Percentiles rank a stretch among this genome's conserved stretches.
Conservation (phyloP, 1,140 invertebrate genomes). For the Papilio xuthus region DNA sequence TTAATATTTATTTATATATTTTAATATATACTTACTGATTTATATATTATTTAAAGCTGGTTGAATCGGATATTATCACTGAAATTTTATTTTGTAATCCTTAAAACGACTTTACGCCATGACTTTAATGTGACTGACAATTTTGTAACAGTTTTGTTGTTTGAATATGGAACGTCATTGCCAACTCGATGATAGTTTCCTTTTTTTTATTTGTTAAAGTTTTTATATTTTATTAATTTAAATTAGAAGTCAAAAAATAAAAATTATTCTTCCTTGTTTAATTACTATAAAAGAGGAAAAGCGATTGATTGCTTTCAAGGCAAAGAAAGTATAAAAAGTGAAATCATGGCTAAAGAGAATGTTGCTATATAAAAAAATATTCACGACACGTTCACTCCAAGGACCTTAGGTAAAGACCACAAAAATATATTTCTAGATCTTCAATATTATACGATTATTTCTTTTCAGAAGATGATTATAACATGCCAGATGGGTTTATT, state of each 20-base stretch:
- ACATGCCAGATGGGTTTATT: slow-evolving; percentile 43
- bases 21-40: slow-evolving; percentile 58
- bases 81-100: slow-evolving; percentile 81
- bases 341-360: neutral
- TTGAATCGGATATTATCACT: slow-evolving; percentile 61
- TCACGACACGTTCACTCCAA: neutral
- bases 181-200: slow-evolving; percentile 32
- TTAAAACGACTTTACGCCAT: slow-evolving; percentile 56
- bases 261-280: too few species aligned
- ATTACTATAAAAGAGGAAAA: neutral
- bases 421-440: neutral
- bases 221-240: neutral
- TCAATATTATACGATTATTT: slow-evolving; percentile 47
- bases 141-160: slow-evolving; percentile 43
- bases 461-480: slow-evolving; percentile 50
- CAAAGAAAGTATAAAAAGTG: neutral
- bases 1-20: neutral
- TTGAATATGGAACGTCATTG: slow-evolving; percentile 57
- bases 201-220: slow-evolving; percentile 25
- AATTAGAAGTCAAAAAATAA: too few species aligned
- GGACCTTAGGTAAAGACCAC: neutral
- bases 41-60: slow-evolving; percentile 41
- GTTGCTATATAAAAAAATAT: neutral
- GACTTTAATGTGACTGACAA: slow-evolving; percentile 64
- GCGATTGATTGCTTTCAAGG: neutral